Conservation (phyloP, 2,888 invertebrate genomes). For the Idaea biselata region DNA sequence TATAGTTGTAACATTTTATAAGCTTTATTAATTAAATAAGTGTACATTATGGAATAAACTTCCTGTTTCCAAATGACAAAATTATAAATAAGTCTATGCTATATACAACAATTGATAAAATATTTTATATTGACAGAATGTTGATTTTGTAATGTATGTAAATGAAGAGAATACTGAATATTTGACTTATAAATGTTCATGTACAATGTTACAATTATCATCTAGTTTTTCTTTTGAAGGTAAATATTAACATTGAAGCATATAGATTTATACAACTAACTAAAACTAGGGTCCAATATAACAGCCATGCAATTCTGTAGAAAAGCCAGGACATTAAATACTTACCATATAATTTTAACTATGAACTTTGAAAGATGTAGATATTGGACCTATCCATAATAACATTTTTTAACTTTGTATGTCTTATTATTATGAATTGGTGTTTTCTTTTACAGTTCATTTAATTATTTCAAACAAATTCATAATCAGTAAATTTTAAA, state of each 20-base stretch:
- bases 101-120: constrained; percentile 12
- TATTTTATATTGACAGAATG: neutral
- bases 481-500: neutral
- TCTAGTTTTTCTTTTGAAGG: neutral
- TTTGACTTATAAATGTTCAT: neutral
- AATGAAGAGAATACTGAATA: neutral
- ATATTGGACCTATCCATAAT: neutral
- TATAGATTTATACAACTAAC: neutral
- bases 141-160: neutral
- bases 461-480: neutral
- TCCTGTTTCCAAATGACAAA: constrained; percentile 14
- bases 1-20: constrained; percentile 23
- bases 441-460: neutral
- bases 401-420: neutral
- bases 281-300: neutral
- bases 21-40: constrained; percentile 25
- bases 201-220: neutral
- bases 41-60: constrained; percentile 19
- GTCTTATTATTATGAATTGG: neutral
- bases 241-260: constrained; percentile 1
- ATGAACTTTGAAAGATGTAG: neutral
- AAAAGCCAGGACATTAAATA: neutral
- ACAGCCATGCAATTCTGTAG: neutral
- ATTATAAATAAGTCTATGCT: constrained; percentile 19
- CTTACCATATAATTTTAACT: neutral